Conservation (phyloP, 2,888 invertebrate species). For the Napeogenes inachia region DNA sequence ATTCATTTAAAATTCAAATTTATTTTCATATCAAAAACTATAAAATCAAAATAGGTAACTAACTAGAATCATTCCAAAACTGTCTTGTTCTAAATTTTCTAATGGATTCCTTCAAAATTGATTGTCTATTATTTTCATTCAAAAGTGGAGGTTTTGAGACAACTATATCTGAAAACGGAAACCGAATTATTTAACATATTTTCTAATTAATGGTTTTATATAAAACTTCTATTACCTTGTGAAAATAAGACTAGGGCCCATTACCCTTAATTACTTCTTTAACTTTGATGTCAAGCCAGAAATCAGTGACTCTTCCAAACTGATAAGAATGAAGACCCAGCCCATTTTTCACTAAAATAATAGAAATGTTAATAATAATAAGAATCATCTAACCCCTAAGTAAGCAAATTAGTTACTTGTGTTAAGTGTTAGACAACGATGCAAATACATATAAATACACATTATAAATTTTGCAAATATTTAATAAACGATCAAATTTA, state of each 20-base stretch:
- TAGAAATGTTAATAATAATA: slow-evolving; percentile 26
- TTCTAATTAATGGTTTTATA: not conserved
- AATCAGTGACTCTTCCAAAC: slow-evolving; percentile 43
- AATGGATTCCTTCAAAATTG: slow-evolving; percentile 43
- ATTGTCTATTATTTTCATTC: slow-evolving; percentile 46
- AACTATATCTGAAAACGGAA: not conserved
- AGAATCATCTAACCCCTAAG: too few species aligned
- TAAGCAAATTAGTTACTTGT: too few species aligned
- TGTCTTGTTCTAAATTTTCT: slow-evolving; percentile 52
- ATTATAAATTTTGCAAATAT: too few species aligned
- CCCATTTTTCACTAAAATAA: slow-evolving; percentile 48
- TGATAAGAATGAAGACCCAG: slow-evolving; percentile 40
- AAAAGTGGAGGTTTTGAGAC: slow-evolving; percentile 36
- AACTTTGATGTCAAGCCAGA: slow-evolving; percentile 29
- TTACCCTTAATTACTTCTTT: slow-evolving; percentile 20
- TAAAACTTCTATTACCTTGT: slow-evolving; percentile 41
- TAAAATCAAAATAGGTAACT: slow-evolving; percentile 27
- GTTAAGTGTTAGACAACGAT: too few species aligned
- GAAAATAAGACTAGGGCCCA: slow-evolving; percentile 42
- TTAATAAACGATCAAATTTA: too few species aligned
- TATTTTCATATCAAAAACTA: too few species aligned
- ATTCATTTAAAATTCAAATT: too few species aligned
- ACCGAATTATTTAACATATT: not conserved
- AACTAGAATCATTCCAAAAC: slow-evolving; percentile 57
- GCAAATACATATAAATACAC: too few species aligned